Percentiles rank a stretch among this genome's conserved stretches.
Conservation (phyloP, 2,797 vertebrate genomes). For the Takifugu rubripes region DNA sequence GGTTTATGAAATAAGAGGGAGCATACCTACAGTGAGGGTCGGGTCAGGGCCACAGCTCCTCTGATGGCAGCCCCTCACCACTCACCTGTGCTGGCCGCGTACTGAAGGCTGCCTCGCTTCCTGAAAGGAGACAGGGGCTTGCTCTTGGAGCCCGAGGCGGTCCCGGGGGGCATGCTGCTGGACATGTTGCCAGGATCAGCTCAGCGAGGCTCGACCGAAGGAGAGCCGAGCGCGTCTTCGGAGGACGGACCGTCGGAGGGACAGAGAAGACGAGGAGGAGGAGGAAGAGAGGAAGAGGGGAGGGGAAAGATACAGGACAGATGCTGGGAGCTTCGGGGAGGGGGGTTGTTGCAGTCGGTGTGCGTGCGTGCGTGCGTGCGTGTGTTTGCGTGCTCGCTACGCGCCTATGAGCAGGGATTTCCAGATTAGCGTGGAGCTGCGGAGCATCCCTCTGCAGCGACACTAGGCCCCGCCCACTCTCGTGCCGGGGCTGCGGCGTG, state of each 20-base stretch:
- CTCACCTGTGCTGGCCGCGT: slow-evolving; percentile 84
- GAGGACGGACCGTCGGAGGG: slow-evolving; percentile 27
- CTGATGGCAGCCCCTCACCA: slow-evolving; percentile 8
- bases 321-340: slow-evolving; percentile 40
- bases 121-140: slow-evolving; percentile 82
- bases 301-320: slow-evolving; percentile 32
- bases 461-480: slow-evolving; percentile 64
- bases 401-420: slow-evolving; percentile 53
- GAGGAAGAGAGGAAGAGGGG: slow-evolving; percentile 10
- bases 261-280: slow-evolving; percentile 20
- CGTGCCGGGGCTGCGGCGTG: slow-evolving; percentile 43
- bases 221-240: slow-evolving; percentile 48
- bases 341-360: slow-evolving; percentile 44
- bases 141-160: slow-evolving; percentile 43
- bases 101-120: slow-evolving; percentile 88
- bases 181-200: slow-evolving; percentile 68
- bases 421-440: slow-evolving; percentile 50
- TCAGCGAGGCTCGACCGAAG: slow-evolving; percentile 12
- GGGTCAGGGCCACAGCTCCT: neutral
- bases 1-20: neutral
- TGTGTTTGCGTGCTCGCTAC: slow-evolving; percentile 22
- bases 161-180: slow-evolving; percentile 67
- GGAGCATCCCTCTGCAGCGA: slow-evolving; percentile 70
- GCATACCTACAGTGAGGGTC: neutral
- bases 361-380: slow-evolving; percentile 8